Evolutionary conservation across 2,888 invertebrate genomes (phyloP).

Genomic region (Dynastes tityus): DNA sequence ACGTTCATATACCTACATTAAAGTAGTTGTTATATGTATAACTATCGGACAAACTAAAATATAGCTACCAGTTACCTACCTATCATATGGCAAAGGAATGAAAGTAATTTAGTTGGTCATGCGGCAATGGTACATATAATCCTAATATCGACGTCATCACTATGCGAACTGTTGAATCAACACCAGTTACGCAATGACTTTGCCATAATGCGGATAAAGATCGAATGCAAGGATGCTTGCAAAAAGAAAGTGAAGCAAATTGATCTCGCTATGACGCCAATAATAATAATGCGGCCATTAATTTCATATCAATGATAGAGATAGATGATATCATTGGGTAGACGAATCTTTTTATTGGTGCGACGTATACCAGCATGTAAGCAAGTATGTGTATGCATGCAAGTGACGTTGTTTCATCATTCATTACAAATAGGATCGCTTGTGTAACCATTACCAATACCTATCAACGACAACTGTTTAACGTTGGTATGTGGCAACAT

Average conservation of each 20-base stretch:
- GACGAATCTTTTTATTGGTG: background rate
- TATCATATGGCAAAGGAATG: too few relatives aligned
- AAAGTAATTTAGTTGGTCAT: background rate
- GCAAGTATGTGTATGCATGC: background rate
- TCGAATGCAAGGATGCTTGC: constrained; percentile 18
- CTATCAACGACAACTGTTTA: background rate
- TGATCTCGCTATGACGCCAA: background rate
- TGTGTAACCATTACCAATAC: background rate
- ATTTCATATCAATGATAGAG: constrained; percentile 19
- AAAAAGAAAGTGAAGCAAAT: constrained; percentile 27
- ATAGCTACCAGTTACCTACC: too few relatives aligned
- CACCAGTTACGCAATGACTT: constrained; percentile 26
- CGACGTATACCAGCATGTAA: background rate
- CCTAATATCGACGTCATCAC: background rate
- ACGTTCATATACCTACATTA: too few relatives aligned
- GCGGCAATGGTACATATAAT: constrained; percentile 1
- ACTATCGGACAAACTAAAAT: too few relatives aligned
- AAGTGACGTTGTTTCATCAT: constrained; percentile 20
- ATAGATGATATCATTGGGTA: constrained; percentile 15
- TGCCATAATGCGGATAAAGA: constrained; percentile 16
- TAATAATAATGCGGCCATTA: constrained; percentile 25
- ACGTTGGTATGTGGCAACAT: too few relatives aligned
- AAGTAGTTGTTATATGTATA: too few relatives aligned
- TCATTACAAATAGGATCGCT: background rate
- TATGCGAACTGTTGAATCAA: constrained; percentile 21